phyloP scores from a whole-genome alignment of 2,797 vertebrate genomes.

The Falco rusticolus region DNA sequence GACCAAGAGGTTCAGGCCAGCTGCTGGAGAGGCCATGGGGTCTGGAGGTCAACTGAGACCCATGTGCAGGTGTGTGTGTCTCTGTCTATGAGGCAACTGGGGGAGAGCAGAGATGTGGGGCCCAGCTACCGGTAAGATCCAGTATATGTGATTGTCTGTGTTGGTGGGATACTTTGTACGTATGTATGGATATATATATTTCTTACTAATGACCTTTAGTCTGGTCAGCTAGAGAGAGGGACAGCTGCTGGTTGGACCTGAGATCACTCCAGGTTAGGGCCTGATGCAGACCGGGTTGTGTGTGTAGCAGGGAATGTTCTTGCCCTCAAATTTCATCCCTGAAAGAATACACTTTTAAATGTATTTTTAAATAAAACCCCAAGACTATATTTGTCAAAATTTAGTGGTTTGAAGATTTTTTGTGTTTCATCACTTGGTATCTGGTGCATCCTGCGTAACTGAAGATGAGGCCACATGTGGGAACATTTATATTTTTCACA shows the following conservation, averaged over 20 bases:
- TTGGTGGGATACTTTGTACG: background rate
- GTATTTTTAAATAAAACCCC: background rate
- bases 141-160: background rate
- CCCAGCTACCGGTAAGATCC: background rate
- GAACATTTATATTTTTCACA: rapidly evolving
- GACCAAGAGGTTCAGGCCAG: background rate
- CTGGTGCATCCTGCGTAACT: background rate
- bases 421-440: background rate
- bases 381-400: background rate
- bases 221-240: background rate
- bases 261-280: background rate
- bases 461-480: background rate
- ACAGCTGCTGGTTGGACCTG: background rate
- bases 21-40: background rate
- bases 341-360: background rate
- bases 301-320: background rate
- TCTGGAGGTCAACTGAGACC: background rate
- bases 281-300: background rate
- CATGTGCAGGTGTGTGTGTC: background rate
- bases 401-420: background rate
- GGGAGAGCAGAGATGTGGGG: background rate
- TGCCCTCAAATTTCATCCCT: background rate
- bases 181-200: background rate
- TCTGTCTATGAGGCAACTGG: background rate
- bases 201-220: background rate